Percentiles rank a stretch among this genome's conserved stretches.
phyloP scores from a whole-genome alignment of 2,797 vertebrate genomes.

The Fundulus diaphanus region DNA sequence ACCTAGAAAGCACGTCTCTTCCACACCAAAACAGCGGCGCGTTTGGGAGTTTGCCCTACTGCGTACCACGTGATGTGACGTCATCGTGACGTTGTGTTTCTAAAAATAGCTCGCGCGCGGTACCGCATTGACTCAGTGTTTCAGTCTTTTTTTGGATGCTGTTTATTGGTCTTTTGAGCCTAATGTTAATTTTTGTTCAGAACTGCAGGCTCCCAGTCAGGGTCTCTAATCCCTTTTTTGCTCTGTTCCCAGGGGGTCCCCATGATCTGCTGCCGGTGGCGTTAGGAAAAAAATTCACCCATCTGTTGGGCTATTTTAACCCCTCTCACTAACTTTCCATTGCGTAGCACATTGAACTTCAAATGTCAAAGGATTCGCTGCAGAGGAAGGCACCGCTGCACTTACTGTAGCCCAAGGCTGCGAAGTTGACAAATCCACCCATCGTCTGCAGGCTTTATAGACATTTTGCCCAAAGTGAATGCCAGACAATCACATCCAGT shows the following conservation, averaged over 20 bases:
- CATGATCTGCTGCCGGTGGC: constrained; percentile 19
- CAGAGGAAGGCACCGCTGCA: constrained; percentile 18
- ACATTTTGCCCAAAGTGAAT: not conserved
- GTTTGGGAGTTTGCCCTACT: too few relatives aligned
- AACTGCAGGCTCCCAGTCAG: not conserved
- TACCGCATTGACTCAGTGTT: too few relatives aligned
- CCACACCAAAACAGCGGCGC: too few relatives aligned
- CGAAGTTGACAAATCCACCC: constrained; percentile 11
- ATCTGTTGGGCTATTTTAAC: constrained; percentile 33
- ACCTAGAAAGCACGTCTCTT: too few relatives aligned
- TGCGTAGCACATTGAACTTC: constrained; percentile 24
- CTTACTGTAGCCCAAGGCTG: constrained; percentile 10
- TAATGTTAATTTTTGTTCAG: not conserved
- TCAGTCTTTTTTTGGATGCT: not conserved
- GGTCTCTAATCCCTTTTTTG: constrained; percentile 12
- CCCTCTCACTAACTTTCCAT: constrained; percentile 19
- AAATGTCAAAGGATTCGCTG: constrained; percentile 14
- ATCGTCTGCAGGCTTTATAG: constrained; percentile 1
- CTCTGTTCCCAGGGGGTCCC: constrained; percentile 10
- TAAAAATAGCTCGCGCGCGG: too few relatives aligned
- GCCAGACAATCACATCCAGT: not conserved
- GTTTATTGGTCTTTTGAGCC: not conserved
- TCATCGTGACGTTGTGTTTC: too few relatives aligned
- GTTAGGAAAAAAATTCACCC: constrained; percentile 36
- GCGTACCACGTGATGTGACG: too few relatives aligned